Evolutionary conservation across 2,113 vertebrate species (phyloP), one percentile per base, ranked within the genome.

Genomic region (Astur gentilis): DNA sequence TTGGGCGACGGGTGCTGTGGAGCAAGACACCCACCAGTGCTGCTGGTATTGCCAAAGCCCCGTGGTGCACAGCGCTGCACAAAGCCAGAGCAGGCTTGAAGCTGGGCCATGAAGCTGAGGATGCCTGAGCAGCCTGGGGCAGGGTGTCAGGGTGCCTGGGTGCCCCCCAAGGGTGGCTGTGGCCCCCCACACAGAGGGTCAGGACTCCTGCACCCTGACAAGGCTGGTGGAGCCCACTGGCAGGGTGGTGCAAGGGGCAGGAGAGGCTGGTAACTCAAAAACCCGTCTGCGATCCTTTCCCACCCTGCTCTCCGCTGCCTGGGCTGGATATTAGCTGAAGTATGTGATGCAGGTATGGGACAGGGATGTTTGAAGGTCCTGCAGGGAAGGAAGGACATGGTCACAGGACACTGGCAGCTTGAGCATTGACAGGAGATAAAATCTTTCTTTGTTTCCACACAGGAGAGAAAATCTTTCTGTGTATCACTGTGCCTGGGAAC

Each of bases 211-310:
- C n/a, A 47, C 20, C 16, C 44, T 67, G 44, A 15, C 10, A 25
- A 73, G 42, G 10, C 29, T 90, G 20, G 17, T 4, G 7, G 62
- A 91, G 16, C 36, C 14, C 15, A 2, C 21, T 36, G 52, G 18
- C 27, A 90, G 79, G 67, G 36, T 89, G 31, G 23, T 62, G 47
- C 36, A 38, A 38, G 44, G 27, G 22, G 11, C 57, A 70, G 61
- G 66, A 66, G 27, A 8, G 8, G 6, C 26, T 55, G 69, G 57
- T 44, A 32, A 26, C 57, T 32, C 23, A n/a, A 75, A 89, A 87
- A 15, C 10, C 3, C 0, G 0, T 1, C 29, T 79, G 49, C 1
- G 2, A 50, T 11, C 57, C 32, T 61, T 85, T 76, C 31, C 21
- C 40, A 32, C 34, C 21, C 32, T n/a, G 17, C 42, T 75, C 32